phyloP scores from a whole-genome alignment of 2,113 vertebrate genomes.

The Gallinago paraguaiae region DNA sequence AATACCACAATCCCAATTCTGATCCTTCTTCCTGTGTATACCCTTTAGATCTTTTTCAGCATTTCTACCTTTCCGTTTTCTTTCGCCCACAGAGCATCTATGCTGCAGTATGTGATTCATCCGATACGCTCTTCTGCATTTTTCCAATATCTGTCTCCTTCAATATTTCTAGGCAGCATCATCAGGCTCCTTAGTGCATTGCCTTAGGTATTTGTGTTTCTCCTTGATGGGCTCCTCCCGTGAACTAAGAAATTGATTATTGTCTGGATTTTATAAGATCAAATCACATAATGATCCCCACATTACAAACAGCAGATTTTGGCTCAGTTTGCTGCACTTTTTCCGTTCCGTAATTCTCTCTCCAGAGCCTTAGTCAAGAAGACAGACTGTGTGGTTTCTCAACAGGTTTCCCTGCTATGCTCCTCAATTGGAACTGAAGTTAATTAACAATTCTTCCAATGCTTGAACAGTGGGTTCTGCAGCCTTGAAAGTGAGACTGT shows the following conservation, averaged over 20 bases:
- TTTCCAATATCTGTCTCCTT: background rate
- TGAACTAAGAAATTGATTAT: background rate
- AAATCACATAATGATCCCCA: background rate
- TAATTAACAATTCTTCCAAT: background rate
- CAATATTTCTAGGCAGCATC: background rate
- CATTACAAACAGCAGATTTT: background rate
- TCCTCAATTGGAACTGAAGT: background rate
- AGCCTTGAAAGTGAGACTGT: background rate
- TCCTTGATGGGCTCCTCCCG: background rate
- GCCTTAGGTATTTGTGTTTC: background rate
- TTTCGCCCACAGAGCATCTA: background rate
- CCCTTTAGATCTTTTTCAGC: background rate
- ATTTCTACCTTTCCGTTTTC: background rate
- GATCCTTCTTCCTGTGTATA: background rate
- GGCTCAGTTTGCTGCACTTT: background rate
- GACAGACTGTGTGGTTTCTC: background rate
- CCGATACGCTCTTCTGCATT: background rate
- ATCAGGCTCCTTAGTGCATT: background rate
- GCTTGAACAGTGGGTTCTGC: background rate
- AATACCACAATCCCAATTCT: background rate
- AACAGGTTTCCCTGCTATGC: background rate
- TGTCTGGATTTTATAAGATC: background rate
- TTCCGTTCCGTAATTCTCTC: background rate
- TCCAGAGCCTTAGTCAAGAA: conserved; percentile 5
- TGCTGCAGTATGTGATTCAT: background rate